These are phyloP conservation scores for Ditylenchus dipsaci DNA, from an alignment of 1,140 invertebrate species.

Conservation along the genomic window DNA sequence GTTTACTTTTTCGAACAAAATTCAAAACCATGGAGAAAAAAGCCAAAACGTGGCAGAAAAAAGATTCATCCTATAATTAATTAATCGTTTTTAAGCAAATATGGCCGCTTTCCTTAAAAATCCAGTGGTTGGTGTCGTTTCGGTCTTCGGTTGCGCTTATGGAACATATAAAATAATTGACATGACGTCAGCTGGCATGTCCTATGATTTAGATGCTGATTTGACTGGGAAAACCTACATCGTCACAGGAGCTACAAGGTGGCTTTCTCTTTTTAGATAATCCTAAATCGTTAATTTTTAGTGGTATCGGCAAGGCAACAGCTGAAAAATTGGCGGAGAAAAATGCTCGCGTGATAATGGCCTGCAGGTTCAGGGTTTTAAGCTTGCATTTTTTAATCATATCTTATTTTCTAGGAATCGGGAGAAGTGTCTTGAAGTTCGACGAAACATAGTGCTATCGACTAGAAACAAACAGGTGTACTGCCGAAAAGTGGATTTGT, in stretches of 20 bases:
- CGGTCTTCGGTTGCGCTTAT: constrained; percentile 43
- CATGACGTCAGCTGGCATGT: constrained; percentile 36
- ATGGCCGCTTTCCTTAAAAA: constrained; percentile 18
- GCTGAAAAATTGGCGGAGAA: constrained; percentile 44
- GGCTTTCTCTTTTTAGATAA: neutral
- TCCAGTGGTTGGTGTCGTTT: constrained; percentile 50
- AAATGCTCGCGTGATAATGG: constrained; percentile 56
- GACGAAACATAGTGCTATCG: constrained; percentile 52
- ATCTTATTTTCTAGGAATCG: constrained; percentile 36
- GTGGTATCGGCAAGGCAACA: constrained; percentile 48
- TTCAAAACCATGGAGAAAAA: too few species aligned
- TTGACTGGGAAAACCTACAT: constrained; percentile 55
- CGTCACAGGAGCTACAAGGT: constrained; percentile 52
- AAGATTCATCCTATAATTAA: too few species aligned
- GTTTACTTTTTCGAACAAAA: too few species aligned
- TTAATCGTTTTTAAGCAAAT: too few species aligned
- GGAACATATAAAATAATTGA: constrained; percentile 51
- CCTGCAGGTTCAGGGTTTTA: constrained; percentile 32
- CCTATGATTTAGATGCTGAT: constrained; percentile 51
- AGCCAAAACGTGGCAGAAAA: too few species aligned
- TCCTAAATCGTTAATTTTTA: neutral
- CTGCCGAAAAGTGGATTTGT: constrained; percentile 51
- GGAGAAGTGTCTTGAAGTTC: constrained; percentile 52
- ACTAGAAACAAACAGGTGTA: constrained; percentile 55
- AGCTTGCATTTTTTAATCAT: constrained; percentile 1